Evolutionary conservation across 1,140 invertebrate species (phyloP), one percentile per base, ranked within the genome.

Genomic region (Tribolium castaneum): DNA sequence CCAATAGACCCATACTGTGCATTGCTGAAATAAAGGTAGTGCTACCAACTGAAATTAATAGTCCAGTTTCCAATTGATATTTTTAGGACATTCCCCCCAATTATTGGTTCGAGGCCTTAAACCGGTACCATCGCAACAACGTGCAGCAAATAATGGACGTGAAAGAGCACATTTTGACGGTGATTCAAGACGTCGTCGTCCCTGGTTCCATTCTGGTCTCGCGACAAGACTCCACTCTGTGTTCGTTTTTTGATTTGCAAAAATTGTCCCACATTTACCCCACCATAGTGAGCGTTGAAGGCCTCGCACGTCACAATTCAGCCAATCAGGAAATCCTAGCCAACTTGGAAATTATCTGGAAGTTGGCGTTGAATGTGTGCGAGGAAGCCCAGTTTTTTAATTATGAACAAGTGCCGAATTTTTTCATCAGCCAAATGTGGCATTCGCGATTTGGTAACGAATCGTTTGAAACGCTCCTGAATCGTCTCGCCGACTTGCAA

Each of bases 1-100:
- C 88, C 76, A 88, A 88, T 77, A 87, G 88, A 12, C 87, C 86
- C 30, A 87, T 90, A 75, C 78, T 90, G n/a, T 90, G 89, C 77
- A 87, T 89, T 30, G 87, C 86, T 3, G 88, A 90, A 84, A 84
- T 86, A 0, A 77, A 75, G 51, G 72, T 75, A 75, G 34, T 34
- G 16, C 16, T 19, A 19, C 16, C 16, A 19, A 19, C 16, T 19
- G 16, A 19, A 19, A 19, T 19, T 19, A 19, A 19, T 19, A 19
- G 16, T 19, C 2, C 16, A 19, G 16, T 19, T 19, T 19, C 16
- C n/a, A 56, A 34, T 52, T 12, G 39, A 6, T 14, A 39, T 75
- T 39, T 14, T 7, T 34, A 75, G 72, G 30, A 56, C 16, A 59
- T 75, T 16, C 72, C 72, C 4, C 72, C 50, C 39, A 52, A 34